Conservation (phyloP, 2,797 vertebrate genomes). For the Lateolabrax maculatus region DNA sequence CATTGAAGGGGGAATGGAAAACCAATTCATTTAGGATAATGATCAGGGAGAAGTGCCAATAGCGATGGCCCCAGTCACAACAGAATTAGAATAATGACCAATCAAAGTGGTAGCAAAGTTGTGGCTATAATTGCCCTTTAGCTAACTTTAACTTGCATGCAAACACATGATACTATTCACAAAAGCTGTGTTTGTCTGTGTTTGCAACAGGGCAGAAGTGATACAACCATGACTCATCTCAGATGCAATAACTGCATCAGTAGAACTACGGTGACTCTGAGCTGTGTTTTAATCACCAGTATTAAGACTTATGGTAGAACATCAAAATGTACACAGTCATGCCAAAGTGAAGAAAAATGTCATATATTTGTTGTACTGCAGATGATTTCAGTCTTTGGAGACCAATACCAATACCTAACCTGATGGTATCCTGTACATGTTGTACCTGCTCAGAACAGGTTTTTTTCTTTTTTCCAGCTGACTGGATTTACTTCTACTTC, state of each 20-base stretch:
- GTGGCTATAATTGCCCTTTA: conserved; percentile 3
- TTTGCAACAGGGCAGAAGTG: conserved; percentile 1
- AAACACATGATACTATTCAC: conserved; percentile 11
- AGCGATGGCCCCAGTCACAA: conserved; percentile 16
- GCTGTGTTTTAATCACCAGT: conserved; percentile 17
- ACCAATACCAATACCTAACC: conserved; percentile 17
- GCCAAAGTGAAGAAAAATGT: conserved; percentile 1
- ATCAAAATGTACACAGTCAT: not conserved
- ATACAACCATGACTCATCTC: conserved; percentile 17
- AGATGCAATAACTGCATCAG: conserved; percentile 23
- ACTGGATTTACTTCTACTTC: conserved; percentile 47
- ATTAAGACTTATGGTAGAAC: conserved; percentile 24
- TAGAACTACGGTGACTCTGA: conserved; percentile 4
- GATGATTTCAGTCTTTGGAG: conserved; percentile 31
- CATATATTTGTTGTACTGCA: not conserved
- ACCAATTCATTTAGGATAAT: conserved; percentile 59
- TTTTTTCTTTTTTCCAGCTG: conserved; percentile 44
- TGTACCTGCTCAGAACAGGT: conserved; percentile 31
- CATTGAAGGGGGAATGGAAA: conserved; percentile 41
- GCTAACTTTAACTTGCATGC: not conserved
- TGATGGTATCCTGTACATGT: conserved; percentile 29
- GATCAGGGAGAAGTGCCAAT: conserved; percentile 28
- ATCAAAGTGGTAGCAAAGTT: conserved; percentile 17
- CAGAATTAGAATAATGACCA: conserved; percentile 37
- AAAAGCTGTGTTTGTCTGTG: not conserved